Conservation (phyloP, 2,113 vertebrate genomes). For the Scomber scombrus region DNA sequence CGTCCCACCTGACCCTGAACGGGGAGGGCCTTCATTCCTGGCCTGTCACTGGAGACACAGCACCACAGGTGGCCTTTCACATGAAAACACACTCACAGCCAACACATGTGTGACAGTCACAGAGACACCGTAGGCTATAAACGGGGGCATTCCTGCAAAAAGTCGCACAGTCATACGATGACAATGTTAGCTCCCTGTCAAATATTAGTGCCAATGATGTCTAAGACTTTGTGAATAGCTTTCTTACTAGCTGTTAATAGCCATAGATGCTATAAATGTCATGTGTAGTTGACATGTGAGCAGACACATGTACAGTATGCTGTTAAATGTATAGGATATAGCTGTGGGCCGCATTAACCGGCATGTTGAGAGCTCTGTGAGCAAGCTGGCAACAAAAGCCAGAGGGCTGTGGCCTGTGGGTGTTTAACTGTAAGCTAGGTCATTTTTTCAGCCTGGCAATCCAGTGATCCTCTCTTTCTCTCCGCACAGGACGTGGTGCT, state of each 20-base stretch:
- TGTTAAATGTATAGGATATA: slow-evolving; percentile 20
- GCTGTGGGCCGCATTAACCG: slow-evolving; percentile 34
- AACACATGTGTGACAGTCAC: slow-evolving; percentile 22
- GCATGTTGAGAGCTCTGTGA: slow-evolving; percentile 50
- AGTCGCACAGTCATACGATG: neutral
- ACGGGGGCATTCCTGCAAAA: slow-evolving; percentile 10
- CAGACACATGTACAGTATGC: slow-evolving; percentile 13
- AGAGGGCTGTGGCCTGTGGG: slow-evolving; percentile 51
- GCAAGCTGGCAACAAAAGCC: slow-evolving; percentile 63
- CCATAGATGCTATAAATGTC: slow-evolving; percentile 1
- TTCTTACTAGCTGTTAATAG: neutral
- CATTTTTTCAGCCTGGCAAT: slow-evolving; percentile 58
- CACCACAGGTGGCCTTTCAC: slow-evolving; percentile 73
- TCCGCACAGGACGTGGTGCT: slow-evolving; percentile 51
- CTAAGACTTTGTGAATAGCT: neutral
- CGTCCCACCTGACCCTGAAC: slow-evolving; percentile 58
- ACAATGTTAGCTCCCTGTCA: slow-evolving; percentile 3
- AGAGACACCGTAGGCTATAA: slow-evolving; percentile 6
- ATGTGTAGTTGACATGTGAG: neutral
- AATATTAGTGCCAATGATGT: neutral
- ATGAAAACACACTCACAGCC: slow-evolving; percentile 23
- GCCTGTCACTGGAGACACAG: slow-evolving; percentile 70
- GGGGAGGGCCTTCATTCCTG: slow-evolving; percentile 30
- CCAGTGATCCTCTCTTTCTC: slow-evolving; percentile 36
- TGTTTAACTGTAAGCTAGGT: slow-evolving; percentile 72